A percentile compares a stretch with the other conserved stretches of the same genome.
phyloP scores from a whole-genome alignment of 2,888 invertebrate species.

The Rhabditophanes sp. region DNA sequence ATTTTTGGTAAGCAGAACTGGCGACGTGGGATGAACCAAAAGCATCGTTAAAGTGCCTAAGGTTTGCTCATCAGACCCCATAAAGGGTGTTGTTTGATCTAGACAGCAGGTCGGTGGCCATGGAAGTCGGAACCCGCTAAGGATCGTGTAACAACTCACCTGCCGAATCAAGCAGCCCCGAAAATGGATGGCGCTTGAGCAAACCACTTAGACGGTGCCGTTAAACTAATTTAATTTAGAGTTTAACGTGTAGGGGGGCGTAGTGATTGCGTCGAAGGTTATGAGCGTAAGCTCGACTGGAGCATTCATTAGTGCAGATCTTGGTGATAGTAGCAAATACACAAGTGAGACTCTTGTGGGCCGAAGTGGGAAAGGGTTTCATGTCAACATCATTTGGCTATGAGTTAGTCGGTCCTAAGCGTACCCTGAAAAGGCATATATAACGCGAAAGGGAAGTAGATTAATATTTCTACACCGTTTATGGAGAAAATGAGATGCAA shows the following conservation, averaged over 20 bases:
- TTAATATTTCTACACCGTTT: slow-evolving; percentile 38
- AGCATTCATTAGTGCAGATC: slow-evolving; percentile 49
- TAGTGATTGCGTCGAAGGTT: slow-evolving; percentile 52
- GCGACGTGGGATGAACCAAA: slow-evolving; percentile 64
- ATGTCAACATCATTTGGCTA: slow-evolving; percentile 50
- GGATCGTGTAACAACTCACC: slow-evolving; percentile 54
- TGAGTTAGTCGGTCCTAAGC: slow-evolving; percentile 41
- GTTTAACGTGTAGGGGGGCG: slow-evolving; percentile 52
- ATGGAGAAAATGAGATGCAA: slow-evolving; percentile 8
- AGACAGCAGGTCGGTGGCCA: slow-evolving; percentile 60
- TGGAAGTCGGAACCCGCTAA: slow-evolving; percentile 59
- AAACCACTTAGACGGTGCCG: slow-evolving; percentile 6
- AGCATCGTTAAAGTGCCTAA: slow-evolving; percentile 57
- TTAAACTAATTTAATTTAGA: slow-evolving; percentile 6
- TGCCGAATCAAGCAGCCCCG: slow-evolving; percentile 55
- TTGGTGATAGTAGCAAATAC: slow-evolving; percentile 59
- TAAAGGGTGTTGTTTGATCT: slow-evolving; percentile 54
- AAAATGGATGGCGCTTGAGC: slow-evolving; percentile 48
- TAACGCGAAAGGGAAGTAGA: slow-evolving; percentile 35
- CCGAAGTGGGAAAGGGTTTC: slow-evolving; percentile 50
- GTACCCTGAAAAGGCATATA: slow-evolving; percentile 8
- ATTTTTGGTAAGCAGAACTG: slow-evolving; percentile 54
- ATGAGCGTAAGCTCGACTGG: slow-evolving; percentile 51
- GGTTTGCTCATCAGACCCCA: slow-evolving; percentile 54
- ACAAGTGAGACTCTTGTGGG: slow-evolving; percentile 52